These are phyloP conservation scores for Eurystomus gularis DNA, from an alignment of 2,113 vertebrate species.

Conservation along the genomic window DNA sequence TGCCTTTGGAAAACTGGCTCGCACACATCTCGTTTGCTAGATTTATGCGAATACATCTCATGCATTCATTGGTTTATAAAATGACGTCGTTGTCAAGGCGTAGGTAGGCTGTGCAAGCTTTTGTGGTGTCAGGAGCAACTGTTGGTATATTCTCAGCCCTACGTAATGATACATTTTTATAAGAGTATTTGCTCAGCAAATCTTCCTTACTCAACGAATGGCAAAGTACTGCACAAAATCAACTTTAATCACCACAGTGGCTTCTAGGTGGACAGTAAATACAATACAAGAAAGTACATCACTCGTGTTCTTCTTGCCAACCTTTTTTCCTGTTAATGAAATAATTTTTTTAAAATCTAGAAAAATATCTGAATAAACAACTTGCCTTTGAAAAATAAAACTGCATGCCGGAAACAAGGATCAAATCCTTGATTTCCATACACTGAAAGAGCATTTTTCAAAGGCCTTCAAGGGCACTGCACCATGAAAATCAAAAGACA, in stretches of 20 bases:
- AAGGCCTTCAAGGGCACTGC: not conserved
- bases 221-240: not conserved
- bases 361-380: not conserved
- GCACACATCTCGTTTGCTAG: not conserved
- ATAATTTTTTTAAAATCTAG: not conserved
- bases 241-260: not conserved
- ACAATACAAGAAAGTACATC: not conserved
- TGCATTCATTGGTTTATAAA: not conserved
- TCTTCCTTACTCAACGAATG: not conserved
- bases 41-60: not conserved
- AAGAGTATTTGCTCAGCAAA: not conserved
- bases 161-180: not conserved
- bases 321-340: not conserved
- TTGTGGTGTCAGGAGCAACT: not conserved
- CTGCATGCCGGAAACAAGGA: not conserved
- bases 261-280: not conserved
- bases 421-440: not conserved
- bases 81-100: not conserved
- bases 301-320: not conserved
- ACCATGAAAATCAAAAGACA: not conserved
- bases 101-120: not conserved
- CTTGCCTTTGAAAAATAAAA: not conserved
- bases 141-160: not conserved
- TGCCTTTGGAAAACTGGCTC: not conserved
- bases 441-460: not conserved